Percentiles rank a stretch among this genome's conserved stretches.
Evolutionary conservation across 2,797 vertebrate genomes (phyloP).

Genomic region (Gadopsis bispinosus): DNA sequence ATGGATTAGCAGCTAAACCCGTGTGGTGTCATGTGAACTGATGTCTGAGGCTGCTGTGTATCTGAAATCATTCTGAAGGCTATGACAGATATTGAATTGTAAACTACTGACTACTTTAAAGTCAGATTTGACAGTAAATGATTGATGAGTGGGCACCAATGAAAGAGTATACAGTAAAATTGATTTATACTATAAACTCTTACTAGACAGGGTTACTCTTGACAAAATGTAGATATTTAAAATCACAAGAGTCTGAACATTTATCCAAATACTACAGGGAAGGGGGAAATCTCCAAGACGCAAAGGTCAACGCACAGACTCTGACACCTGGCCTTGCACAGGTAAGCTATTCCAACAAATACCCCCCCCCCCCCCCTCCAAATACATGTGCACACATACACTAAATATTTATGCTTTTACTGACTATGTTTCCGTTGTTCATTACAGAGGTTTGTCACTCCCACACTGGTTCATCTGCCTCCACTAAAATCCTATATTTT

Average conservation of each 20-base stretch:
- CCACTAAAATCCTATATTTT: constrained; percentile 98
- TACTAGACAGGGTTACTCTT: background rate
- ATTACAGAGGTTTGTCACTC: constrained; percentile 89
- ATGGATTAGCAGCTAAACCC: constrained; percentile 2
- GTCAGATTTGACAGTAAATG: background rate
- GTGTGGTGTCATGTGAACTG: constrained; percentile 5
- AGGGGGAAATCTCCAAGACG: constrained; percentile 87
- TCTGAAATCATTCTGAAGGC: background rate
- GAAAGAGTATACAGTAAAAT: background rate
- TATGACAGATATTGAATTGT: background rate
- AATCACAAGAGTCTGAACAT: background rate
- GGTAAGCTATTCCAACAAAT: constrained; percentile 84
- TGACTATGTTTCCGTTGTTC: constrained; percentile 27
- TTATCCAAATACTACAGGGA: constrained; percentile 76
- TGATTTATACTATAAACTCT: background rate
- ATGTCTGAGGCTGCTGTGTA: background rate
- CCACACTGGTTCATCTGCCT: constrained; percentile 87
- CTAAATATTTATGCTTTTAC: background rate
- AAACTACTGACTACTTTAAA: constrained; percentile 6
- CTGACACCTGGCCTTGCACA: constrained; percentile 89
- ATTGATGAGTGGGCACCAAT: background rate
- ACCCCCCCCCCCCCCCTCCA: background rate
- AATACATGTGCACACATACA: background rate
- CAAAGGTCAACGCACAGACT: constrained; percentile 85
- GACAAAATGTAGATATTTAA: background rate